Percentiles rank a stretch among this genome's conserved stretches.
Evolutionary conservation across 1,140 invertebrate genomes (phyloP).

Genomic region (Hypsibius dujardini): DNA sequence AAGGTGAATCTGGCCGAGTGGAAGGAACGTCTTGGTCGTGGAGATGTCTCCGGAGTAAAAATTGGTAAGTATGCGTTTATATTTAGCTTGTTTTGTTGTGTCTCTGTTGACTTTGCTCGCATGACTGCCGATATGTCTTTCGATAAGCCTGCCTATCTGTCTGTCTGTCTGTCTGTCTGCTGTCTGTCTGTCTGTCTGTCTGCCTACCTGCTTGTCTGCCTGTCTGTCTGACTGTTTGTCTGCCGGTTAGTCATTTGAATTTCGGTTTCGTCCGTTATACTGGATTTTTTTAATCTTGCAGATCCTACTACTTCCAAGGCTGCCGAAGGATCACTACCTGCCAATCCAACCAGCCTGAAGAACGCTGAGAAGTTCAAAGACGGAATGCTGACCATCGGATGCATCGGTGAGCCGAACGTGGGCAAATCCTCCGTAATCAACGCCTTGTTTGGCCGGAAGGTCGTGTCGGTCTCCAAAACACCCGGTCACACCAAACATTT

Average conservation of each 20-base stretch:
- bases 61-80: not conserved
- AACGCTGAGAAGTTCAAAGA: slow-evolving; percentile 55
- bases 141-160: too few relatives aligned
- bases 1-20: slow-evolving; percentile 10
- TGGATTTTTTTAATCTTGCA: not conserved
- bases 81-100: not conserved
- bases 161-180: too few relatives aligned
- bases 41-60: not conserved
- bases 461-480: too few relatives aligned
- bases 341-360: slow-evolving; percentile 26
- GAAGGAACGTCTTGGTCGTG: not conserved
- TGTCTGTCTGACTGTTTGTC: not conserved
- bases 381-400: too few relatives aligned
- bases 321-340: not conserved
- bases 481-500: slow-evolving; percentile 95
- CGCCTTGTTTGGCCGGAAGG: too few relatives aligned
- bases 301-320: not conserved
- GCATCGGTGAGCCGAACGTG: too few relatives aligned
- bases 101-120: not conserved
- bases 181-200: too few relatives aligned
- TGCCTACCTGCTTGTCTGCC: not conserved
- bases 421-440: too few relatives aligned
- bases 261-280: not conserved
- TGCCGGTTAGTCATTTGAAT: not conserved
- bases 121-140: not conserved